phyloP scores from a whole-genome alignment of 2,113 vertebrate genomes.

The Illadopsis cleaveri region DNA sequence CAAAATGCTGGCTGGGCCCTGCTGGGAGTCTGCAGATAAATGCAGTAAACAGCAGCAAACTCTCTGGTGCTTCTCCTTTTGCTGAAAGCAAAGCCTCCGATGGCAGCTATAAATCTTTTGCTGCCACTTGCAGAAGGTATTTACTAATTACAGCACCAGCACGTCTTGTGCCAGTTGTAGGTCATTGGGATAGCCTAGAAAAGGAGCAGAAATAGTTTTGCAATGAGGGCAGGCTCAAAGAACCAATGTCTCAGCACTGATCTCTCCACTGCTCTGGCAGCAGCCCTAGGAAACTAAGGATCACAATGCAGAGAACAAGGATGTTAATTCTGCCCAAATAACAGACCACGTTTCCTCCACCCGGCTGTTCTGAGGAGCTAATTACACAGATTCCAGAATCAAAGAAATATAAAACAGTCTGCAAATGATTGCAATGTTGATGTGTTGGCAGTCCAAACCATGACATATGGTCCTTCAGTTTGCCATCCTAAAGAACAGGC shows the following conservation, averaged over 20 bases:
- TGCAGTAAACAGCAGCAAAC: neutral
- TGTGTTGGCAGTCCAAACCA: slow-evolving; percentile 59
- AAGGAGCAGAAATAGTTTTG: slow-evolving; percentile 47
- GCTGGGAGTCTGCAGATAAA: neutral
- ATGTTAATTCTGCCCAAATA: slow-evolving; percentile 64
- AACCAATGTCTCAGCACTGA: neutral
- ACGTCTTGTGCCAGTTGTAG: neutral
- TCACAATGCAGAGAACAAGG: slow-evolving; percentile 51
- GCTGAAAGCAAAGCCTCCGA: neutral
- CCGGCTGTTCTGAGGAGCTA: slow-evolving; percentile 57
- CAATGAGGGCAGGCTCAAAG: neutral
- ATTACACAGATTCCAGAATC: slow-evolving; percentile 52
- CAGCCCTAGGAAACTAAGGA: neutral
- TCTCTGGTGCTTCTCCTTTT: neutral
- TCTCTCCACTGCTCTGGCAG: neutral
- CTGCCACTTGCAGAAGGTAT: neutral
- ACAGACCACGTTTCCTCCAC: slow-evolving; percentile 46
- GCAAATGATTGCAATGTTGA: slow-evolving; percentile 59
- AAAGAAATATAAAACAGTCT: slow-evolving; percentile 64
- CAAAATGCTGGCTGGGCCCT: neutral
- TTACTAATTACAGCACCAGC: slow-evolving; percentile 36
- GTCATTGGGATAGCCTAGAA: neutral
- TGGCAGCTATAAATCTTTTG: slow-evolving; percentile 18
- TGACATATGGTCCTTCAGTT: slow-evolving; percentile 66
- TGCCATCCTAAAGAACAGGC: slow-evolving; percentile 44